A percentile compares a stretch with the other conserved stretches of the same genome.
phyloP scores from a whole-genome alignment of 2,113 vertebrate genomes.

The Solea senegalensis region DNA sequence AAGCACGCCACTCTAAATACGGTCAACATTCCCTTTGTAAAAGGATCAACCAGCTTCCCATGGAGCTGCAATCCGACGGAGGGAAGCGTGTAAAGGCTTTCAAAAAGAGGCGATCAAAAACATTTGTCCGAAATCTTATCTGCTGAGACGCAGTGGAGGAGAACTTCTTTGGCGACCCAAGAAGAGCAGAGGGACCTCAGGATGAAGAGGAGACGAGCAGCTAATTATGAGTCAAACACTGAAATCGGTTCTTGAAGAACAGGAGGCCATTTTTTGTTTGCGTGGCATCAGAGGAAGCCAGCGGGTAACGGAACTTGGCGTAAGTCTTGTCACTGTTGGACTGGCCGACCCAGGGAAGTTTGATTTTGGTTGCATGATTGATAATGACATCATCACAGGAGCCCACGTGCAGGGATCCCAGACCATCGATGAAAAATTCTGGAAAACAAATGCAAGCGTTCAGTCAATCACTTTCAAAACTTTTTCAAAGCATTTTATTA shows the following conservation, averaged over 20 bases:
- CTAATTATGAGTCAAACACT: slow-evolving; percentile 90
- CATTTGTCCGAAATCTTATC: slow-evolving; percentile 41
- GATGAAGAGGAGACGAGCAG: slow-evolving; percentile 9
- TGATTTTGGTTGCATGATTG: slow-evolving; percentile 91
- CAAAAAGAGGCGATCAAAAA: slow-evolving; percentile 28
- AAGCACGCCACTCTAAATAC: no score
- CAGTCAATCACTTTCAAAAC: no score
- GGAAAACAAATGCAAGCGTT: slow-evolving; percentile 2
- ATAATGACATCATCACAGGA: slow-evolving; percentile 91
- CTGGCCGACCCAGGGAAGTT: slow-evolving; percentile 86
- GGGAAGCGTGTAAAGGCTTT: slow-evolving; percentile 24
- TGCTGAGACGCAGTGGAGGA: slow-evolving; percentile 21
- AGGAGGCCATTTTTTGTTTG: slow-evolving; percentile 84
- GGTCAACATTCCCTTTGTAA: no score
- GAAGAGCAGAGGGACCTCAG: slow-evolving; percentile 50
- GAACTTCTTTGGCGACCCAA: slow-evolving; percentile 73
- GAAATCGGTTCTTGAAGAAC: slow-evolving; percentile 93
- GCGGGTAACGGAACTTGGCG: slow-evolving; percentile 88
- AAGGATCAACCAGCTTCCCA: background rate
- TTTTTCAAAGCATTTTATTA: no score
- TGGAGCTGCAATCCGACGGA: slow-evolving; percentile 3
- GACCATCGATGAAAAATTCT: slow-evolving; percentile 96
- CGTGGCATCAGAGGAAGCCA: slow-evolving; percentile 79
- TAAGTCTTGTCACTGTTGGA: slow-evolving; percentile 85
- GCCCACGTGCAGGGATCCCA: slow-evolving; percentile 90